A percentile compares a stretch with the other conserved stretches of the same genome.
Conservation (phyloP, 2,888 invertebrate species). For the Rutpela maculata region DNA sequence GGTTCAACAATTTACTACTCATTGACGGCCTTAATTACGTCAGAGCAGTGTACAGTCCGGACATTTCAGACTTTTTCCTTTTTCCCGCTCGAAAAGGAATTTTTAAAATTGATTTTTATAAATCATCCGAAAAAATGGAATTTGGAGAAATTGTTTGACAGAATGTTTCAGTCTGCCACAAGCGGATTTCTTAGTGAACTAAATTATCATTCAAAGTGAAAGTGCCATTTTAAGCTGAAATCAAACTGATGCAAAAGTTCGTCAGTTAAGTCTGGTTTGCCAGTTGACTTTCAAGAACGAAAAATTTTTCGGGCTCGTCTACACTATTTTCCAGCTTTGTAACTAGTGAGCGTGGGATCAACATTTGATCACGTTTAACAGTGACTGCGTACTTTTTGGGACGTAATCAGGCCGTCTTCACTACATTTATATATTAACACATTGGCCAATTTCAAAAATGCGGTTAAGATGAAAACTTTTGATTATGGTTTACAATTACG, state of each 20-base stretch:
- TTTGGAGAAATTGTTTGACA: too few relatives aligned
- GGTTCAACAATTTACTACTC: slow-evolving; percentile 35
- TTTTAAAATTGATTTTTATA: too few relatives aligned
- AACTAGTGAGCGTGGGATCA: neutral
- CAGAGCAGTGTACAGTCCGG: slow-evolving; percentile 9
- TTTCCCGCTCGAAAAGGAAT: neutral
- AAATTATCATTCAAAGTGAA: too few relatives aligned
- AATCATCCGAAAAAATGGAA: too few relatives aligned
- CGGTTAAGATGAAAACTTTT: slow-evolving; percentile 34
- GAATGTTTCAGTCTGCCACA: too few relatives aligned
- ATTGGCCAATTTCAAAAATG: slow-evolving; percentile 42
- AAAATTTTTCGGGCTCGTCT: neutral
- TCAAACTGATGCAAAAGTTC: neutral
- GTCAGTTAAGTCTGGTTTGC: neutral
- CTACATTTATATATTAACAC: slow-evolving; percentile 36
- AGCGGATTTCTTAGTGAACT: too few relatives aligned
- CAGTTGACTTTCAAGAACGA: neutral
- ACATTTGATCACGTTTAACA: neutral
- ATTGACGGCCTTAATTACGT: slow-evolving; percentile 27
- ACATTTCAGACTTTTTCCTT: neutral
- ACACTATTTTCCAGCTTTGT: neutral
- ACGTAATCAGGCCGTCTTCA: slow-evolving; percentile 25
- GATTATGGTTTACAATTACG: slow-evolving; percentile 31
- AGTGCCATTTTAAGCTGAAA: neutral
- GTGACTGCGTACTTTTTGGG: slow-evolving; percentile 3